Conservation (phyloP, 2,888 invertebrate species). For the Orthosia cruda region DNA sequence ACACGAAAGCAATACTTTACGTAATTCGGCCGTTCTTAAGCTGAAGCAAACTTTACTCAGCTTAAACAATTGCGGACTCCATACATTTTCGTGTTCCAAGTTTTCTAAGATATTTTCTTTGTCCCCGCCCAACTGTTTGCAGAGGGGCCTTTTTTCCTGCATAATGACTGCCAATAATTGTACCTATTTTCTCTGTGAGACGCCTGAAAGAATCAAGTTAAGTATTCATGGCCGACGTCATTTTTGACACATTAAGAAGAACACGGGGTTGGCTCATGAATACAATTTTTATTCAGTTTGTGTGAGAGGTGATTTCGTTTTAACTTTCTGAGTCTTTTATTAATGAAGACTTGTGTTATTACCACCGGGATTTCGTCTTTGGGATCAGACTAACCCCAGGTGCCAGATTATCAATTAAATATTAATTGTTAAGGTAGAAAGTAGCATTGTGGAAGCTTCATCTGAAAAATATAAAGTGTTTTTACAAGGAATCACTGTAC, state of each 20-base stretch:
- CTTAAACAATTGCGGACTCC: constrained; percentile 42
- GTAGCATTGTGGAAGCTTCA: too few relatives aligned
- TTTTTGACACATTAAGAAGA: constrained; percentile 68
- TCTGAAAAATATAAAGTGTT: neutral
- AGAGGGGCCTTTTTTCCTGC: constrained; percentile 70
- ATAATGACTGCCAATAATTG: constrained; percentile 75
- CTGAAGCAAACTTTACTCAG: constrained; percentile 23
- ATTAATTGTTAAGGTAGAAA: constrained; percentile 16
- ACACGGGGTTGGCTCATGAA: constrained; percentile 61
- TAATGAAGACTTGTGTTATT: constrained; percentile 16
- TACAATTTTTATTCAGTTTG: constrained; percentile 51
- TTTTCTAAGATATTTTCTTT: constrained; percentile 65
- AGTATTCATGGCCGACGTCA: constrained; percentile 67
- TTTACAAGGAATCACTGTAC: neutral
- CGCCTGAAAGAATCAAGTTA: constrained; percentile 66
- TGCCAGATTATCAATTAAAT: constrained; percentile 22
- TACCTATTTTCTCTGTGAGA: constrained; percentile 62
- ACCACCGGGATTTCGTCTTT: neutral
- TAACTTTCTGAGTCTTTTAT: constrained; percentile 31
- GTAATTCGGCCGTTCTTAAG: constrained; percentile 21
- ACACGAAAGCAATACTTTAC: constrained; percentile 33
- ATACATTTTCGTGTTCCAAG: constrained; percentile 43
- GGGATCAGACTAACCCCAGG: neutral
- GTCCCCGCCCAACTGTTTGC: constrained; percentile 70
- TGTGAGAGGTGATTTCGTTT: constrained; percentile 40